These are phyloP conservation scores for Desmophyllum pertusum DNA, from an alignment of 92 coral and sea anemone species.

Conservation along the genomic window DNA sequence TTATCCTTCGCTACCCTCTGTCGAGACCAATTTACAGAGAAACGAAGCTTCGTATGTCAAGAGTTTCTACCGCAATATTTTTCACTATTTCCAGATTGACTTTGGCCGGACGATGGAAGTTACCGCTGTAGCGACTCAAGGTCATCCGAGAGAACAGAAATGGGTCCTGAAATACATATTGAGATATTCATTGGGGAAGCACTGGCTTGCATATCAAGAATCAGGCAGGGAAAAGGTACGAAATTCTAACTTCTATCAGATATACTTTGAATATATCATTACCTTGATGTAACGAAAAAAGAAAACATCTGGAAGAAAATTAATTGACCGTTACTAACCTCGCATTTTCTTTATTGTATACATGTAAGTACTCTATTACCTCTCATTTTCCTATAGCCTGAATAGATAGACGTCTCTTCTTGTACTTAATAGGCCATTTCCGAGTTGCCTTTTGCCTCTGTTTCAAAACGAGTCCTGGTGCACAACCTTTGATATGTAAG, in stretches of 20 bases:
- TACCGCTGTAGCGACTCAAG: conserved; percentile 85
- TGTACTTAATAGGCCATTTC: too few species aligned
- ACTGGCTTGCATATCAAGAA: conserved; percentile 71
- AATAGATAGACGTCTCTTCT: too few species aligned
- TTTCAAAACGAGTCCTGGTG: too few species aligned
- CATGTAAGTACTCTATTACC: too few species aligned
- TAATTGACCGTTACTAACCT: not conserved
- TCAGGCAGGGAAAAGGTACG: conserved; percentile 68
- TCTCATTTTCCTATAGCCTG: too few species aligned
- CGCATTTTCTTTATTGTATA: not conserved
- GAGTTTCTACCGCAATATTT: not conserved
- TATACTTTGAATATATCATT: not conserved
- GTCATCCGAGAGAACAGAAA: conserved; percentile 80
- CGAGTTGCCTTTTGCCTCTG: too few species aligned
- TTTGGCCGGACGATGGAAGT: conserved; percentile 68
- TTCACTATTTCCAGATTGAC: conserved; percentile 41
- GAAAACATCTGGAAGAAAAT: not conserved
- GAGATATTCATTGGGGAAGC: conserved; percentile 66
- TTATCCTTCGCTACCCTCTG: too few species aligned
- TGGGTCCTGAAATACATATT: conserved; percentile 66
- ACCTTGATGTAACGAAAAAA: not conserved
- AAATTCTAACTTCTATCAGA: not conserved
- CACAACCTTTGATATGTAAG: too few species aligned
- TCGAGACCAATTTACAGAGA: too few species aligned
- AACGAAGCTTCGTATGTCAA: not conserved